Percentiles rank a stretch among this genome's conserved stretches.
These are phyloP conservation scores for Amia ocellicauda DNA, from an alignment of 2,113 vertebrate species.

Conservation along the genomic window DNA sequence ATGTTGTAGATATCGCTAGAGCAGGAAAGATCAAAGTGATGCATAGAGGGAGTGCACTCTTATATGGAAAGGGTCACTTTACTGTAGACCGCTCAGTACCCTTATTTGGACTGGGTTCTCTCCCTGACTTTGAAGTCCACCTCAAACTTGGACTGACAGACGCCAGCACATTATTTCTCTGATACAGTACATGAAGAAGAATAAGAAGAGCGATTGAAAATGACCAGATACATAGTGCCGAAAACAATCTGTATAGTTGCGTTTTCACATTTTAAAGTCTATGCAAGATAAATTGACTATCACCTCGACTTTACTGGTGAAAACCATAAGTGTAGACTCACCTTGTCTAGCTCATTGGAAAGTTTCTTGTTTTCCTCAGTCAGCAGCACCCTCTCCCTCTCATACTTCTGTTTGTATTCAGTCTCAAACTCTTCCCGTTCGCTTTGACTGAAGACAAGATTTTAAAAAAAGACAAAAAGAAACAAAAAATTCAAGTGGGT, in stretches of 20 bases:
- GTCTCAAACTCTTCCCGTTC: slow-evolving; percentile 92
- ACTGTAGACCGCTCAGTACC: not conserved
- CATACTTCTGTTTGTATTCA: slow-evolving; percentile 88
- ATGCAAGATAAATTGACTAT: too few species aligned
- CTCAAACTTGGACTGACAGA: not conserved
- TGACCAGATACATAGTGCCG: too few species aligned
- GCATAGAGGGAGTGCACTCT: not conserved
- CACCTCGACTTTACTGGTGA: too few species aligned
- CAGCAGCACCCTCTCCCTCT: slow-evolving; percentile 81
- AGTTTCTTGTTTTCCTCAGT: slow-evolving; percentile 92
- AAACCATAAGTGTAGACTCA: slow-evolving; percentile 51
- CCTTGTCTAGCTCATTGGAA: slow-evolving; percentile 84
- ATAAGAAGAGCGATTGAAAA: too few species aligned
- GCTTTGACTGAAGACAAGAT: slow-evolving; percentile 77
- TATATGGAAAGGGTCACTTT: not conserved
- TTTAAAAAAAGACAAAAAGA: slow-evolving; percentile 19
- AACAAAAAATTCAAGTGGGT: not conserved
- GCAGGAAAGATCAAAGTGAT: not conserved
- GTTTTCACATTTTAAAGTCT: too few species aligned
- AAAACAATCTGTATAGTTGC: too few species aligned
- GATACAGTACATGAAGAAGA: too few species aligned
- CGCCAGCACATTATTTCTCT: not conserved
- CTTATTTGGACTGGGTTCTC: not conserved
- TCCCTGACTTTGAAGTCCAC: slow-evolving; percentile 8
- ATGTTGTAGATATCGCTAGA: not conserved